These are phyloP conservation scores for Hipposideros larvatus DNA, from an alignment of 2,797 vertebrate species.

Conservation along the genomic window DNA sequence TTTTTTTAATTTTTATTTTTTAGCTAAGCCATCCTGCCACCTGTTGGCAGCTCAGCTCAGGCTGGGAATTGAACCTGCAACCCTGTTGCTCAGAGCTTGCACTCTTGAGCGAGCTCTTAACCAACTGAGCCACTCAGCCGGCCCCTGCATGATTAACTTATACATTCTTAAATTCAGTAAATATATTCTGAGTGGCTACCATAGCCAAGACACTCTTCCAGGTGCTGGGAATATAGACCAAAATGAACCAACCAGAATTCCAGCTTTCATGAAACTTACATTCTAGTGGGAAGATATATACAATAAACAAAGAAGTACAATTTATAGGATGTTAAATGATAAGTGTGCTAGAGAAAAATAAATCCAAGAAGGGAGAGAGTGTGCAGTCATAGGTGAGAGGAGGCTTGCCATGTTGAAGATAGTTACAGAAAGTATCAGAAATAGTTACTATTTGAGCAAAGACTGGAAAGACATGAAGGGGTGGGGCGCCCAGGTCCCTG, in stretches of 20 bases:
- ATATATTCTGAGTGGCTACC: not conserved
- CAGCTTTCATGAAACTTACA: not conserved
- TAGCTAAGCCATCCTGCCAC: too few species aligned
- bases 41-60: too few species aligned
- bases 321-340: not conserved
- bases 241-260: not conserved
- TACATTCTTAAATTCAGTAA: conserved; percentile 31
- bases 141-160: too few species aligned
- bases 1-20: too few species aligned
- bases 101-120: too few species aligned
- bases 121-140: too few species aligned
- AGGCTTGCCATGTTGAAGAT: not conserved
- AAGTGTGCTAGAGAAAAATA: not conserved
- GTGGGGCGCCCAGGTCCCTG: rapidly evolving
- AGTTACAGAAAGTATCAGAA: not conserved
- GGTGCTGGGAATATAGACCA: not conserved
- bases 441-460: not conserved
- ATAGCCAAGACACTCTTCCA: not conserved
- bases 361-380: not conserved
- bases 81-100: too few species aligned
- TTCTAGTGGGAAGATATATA: not conserved
- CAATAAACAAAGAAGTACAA: not conserved
- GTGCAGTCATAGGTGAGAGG: not conserved
- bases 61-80: too few species aligned
- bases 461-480: not conserved